Evolutionary conservation across 2,113 vertebrate genomes (phyloP), one percentile per base, ranked within the genome.

Genomic region (Phaetusa simplex): DNA sequence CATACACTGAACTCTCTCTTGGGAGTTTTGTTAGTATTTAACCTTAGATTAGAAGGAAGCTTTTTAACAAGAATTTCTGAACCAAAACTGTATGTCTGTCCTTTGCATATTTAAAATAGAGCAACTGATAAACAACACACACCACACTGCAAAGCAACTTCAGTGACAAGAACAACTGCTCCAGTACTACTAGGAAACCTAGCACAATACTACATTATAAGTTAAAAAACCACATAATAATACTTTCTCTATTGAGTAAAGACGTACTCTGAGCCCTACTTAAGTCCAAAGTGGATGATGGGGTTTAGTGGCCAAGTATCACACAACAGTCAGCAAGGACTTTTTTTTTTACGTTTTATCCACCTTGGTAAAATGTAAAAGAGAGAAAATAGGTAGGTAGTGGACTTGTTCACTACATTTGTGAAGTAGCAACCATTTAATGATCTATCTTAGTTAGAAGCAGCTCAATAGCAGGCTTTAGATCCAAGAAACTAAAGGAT

Each of bases 11-110:
- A 76, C 53, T 59, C 45, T 59, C 71, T 38, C 76, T 56, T 55
- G 56, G 42, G 67, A 79, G 49, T 36, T 90, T 42, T 83, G 36
- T 79, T 80, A 27, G 36, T 77, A 24, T 90, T 93, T 86, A 94
- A 73, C 76, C 83, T 94, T 43, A 70, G 71, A 79, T 82, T 56
- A 87, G 66, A 94, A 85, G 38, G 55, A 82, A 79, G 70, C 62
- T 91, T 91, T 91, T 94, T 40, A 93, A 82, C 59, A 72, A 90
- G 50, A 45, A 70, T 66, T 90, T 85, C 64, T 82, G 47, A 89
- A 85, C 45, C 66, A 69, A 95, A 93, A 42, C n/a, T 36, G 13
- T 43, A 14, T 52, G 42, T 52, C 58, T 80, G 64, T 49, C 59
- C 66, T 83, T 45, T 19, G 4, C 12, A 3, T 70, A 43, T 77